phyloP scores from a whole-genome alignment of 2,888 invertebrate species.

The Conomelus anceps region DNA sequence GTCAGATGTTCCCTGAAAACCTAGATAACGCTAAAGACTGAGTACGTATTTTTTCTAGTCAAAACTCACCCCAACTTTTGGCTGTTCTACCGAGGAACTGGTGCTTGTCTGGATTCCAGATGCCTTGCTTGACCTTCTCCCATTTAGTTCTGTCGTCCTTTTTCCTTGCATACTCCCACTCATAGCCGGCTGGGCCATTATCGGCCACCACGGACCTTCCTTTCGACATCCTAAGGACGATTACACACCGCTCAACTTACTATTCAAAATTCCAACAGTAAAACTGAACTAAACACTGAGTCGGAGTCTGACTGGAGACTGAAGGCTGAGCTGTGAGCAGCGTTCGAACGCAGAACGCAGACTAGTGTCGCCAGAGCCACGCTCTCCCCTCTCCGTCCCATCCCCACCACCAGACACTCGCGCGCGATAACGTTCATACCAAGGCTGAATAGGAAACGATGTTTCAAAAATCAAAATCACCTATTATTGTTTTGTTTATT shows the following conservation, averaged over 20 bases:
- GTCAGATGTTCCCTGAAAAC: constrained; percentile 13
- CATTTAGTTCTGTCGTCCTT: constrained; percentile 35
- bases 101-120: constrained; percentile 47
- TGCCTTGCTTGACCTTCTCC: constrained; percentile 38
- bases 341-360: neutral
- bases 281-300: neutral
- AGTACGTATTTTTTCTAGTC: neutral
- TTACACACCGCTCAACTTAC: neutral
- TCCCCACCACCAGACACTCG: neutral
- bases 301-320: neutral
- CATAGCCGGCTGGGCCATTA: constrained; percentile 33
- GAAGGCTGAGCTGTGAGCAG: no score
- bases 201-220: constrained; percentile 18
- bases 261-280: neutral
- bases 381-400: neutral
- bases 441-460: neutral
- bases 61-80: constrained; percentile 49
- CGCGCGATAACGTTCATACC: neutral
- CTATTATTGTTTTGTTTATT: neutral
- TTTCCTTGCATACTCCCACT: constrained; percentile 33
- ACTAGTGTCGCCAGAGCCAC: neutral
- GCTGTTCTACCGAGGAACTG: constrained; percentile 47
- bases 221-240: neutral
- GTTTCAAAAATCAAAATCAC: neutral
- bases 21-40: neutral